Base-by-base conservation (phyloP, 2,888 invertebrate genomes). In the Hyppa rectilinea region DNA sequence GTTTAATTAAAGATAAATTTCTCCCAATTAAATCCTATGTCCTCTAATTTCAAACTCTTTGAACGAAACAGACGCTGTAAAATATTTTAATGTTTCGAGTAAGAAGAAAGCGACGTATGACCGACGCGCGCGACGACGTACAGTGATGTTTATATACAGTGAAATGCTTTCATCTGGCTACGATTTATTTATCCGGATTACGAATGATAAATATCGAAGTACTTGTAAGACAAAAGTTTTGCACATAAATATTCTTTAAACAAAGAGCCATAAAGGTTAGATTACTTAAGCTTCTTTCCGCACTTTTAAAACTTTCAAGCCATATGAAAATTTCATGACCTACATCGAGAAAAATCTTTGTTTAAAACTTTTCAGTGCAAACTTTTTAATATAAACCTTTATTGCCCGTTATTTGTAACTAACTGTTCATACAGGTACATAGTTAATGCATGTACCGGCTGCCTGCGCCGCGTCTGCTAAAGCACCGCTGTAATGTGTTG, bases 401-500 rank as follows among this genome's bases (percentile, higher is more conserved):
- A 75, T 67, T 49, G 38, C 12, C 31, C 20, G 12, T 50, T 80
- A 61, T 70, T 67, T 29, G 26, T 29, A n/a, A 56, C 64, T 55
- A 52, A 77, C 72, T 81, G 81, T 75, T 81, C 73, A 81, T 76
- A 67, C 14, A 64, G 60, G 71, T 78, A 71, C 71, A 83, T 78
- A 76, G 75, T 75, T 66, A 80, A 80, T 76, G 62, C 45, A 14
- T 3, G 17, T 88, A 95, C 95, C 94, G 14, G 94, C 90, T 36
- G 97, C 96, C 70, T 92, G 92, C 20, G 91, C 93, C 9, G 96
- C 96, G 80, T 97, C 97, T 53, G 89, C 92, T 69, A 96, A 88
- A 53, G 97, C 97, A 0, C 95, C 96, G 50, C 85, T 86, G 81
- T 96, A 97, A 84, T 96, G 91, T 50, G 96, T 96, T 23, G 96